Conservation (phyloP, 1,140 invertebrate genomes). For the Bombus sylvicola region DNA sequence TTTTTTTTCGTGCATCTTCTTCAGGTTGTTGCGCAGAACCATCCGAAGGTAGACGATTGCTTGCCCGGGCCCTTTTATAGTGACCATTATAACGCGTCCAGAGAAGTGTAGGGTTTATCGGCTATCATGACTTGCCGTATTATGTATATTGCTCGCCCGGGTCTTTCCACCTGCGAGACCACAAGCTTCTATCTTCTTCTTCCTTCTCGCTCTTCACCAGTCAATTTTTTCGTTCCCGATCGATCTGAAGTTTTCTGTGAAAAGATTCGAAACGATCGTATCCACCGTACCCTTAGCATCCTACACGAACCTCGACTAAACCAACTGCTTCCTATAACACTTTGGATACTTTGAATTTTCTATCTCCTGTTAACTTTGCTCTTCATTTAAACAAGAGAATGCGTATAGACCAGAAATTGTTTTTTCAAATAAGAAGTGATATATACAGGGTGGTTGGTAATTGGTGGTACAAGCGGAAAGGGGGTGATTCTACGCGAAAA, state of each 20-base stretch:
- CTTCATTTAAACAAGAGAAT: background rate
- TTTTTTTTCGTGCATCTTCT: background rate
- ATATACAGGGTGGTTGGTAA: too few relatives aligned
- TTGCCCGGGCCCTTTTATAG: conserved; percentile 34
- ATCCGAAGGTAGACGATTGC: conserved; percentile 7
- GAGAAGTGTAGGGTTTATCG: conserved; percentile 58
- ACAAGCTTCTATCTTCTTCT: conserved; percentile 28
- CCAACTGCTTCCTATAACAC: too few relatives aligned
- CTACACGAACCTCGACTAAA: background rate
- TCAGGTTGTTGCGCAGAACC: background rate
- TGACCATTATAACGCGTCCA: conserved; percentile 52
- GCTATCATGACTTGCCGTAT: conserved; percentile 62
- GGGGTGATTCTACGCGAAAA: too few relatives aligned
- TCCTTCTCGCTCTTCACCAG: conserved; percentile 12
- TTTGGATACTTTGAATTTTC: background rate
- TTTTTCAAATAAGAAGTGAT: too few relatives aligned
- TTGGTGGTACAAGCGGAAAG: too few relatives aligned
- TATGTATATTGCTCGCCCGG: conserved; percentile 32
- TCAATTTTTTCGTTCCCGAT: conserved; percentile 41
- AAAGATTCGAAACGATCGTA: background rate
- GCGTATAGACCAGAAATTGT: accelerated
- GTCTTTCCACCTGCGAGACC: conserved; percentile 59
- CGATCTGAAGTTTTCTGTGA: background rate
- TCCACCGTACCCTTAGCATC: background rate
- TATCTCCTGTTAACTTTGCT: background rate